Conservation (phyloP, 2,888 invertebrate genomes). For the Arrhopalites spinosus region DNA sequence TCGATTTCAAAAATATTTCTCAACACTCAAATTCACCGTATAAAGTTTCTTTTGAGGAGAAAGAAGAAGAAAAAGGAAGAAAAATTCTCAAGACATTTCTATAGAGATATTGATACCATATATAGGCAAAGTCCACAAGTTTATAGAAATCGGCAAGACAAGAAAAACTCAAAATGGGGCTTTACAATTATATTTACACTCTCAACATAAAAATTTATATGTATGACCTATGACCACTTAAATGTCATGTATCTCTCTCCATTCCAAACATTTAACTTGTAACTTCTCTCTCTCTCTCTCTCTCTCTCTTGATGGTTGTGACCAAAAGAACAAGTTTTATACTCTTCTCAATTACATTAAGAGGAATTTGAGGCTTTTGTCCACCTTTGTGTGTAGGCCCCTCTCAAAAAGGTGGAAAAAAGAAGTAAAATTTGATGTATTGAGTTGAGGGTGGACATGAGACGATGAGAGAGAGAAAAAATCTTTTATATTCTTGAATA, state of each 20-base stretch:
- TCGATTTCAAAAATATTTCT: neutral
- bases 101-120: neutral
- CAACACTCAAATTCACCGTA: neutral
- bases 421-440: slow-evolving; percentile 5
- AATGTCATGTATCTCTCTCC: neutral
- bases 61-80: neutral
- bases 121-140: too few species aligned
- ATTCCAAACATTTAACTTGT: too few species aligned
- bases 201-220: neutral
- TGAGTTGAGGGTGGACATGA: slow-evolving; percentile 15
- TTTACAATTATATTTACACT: too few species aligned
- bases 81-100: neutral
- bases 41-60: neutral
- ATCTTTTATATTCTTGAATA: slow-evolving; percentile 13
- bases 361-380: neutral
- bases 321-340: slow-evolving; percentile 10
- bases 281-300: too few species aligned
- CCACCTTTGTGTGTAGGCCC: neutral
- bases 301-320: too few species aligned
- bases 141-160: slow-evolving; percentile 3
- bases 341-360: slow-evolving; percentile 21
- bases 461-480: neutral
- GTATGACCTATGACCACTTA: neutral
- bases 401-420: slow-evolving; percentile 2
- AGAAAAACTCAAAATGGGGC: neutral